Conservation (phyloP, 2,797 vertebrate species). For the Notoglanidium macrostoma region DNA sequence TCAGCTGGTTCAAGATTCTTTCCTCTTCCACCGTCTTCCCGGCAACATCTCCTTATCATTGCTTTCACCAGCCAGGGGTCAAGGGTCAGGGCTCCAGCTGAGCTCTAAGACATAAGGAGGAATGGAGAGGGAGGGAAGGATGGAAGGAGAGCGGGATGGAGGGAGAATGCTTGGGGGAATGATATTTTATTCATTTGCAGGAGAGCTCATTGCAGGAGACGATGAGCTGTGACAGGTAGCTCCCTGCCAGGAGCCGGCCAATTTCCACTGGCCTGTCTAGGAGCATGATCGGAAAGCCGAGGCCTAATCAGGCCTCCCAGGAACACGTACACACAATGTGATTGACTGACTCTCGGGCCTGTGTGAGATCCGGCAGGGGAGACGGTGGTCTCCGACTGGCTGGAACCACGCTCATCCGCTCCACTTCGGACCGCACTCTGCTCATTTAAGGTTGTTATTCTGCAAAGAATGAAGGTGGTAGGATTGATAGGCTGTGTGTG, state of each 20-base stretch:
- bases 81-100: slow-evolving; percentile 71
- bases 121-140: neutral
- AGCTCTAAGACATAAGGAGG: slow-evolving; percentile 56
- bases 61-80: slow-evolving; percentile 75
- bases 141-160: slow-evolving; percentile 58
- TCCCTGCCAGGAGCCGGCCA: slow-evolving; percentile 78
- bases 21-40: slow-evolving; percentile 54
- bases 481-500: neutral
- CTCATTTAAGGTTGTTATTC: slow-evolving; percentile 36
- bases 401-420: slow-evolving; percentile 48
- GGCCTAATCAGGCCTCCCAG: slow-evolving; percentile 81
- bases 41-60: slow-evolving; percentile 72
- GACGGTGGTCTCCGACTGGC: slow-evolving; percentile 68
- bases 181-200: slow-evolving; percentile 84
- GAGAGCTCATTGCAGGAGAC: slow-evolving; percentile 77
- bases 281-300: slow-evolving; percentile 80
- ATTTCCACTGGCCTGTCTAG: slow-evolving; percentile 81
- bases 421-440: slow-evolving; percentile 11
- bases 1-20: neutral
- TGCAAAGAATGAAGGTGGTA: neutral
- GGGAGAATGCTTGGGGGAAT: slow-evolving; percentile 62
- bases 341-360: slow-evolving; percentile 80
- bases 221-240: slow-evolving; percentile 82
- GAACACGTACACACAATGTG: slow-evolving; percentile 66
- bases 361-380: slow-evolving; percentile 76